Percentiles rank a stretch among this genome's conserved stretches.
Evolutionary conservation across 2,797 vertebrate genomes (phyloP).

Genomic region (Chelon auratus): DNA sequence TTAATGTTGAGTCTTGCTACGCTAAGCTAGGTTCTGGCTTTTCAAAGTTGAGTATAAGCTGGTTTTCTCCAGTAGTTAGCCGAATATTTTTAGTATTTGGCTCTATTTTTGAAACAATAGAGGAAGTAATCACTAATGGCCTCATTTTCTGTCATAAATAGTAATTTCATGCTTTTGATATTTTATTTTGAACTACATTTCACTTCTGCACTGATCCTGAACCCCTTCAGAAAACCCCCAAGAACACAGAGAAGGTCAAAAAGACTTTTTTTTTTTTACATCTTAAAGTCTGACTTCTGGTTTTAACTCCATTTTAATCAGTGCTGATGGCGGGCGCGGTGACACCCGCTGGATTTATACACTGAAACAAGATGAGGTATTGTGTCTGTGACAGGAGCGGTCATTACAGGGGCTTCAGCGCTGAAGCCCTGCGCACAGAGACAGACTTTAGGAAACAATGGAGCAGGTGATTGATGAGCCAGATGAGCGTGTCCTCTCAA

Average conservation of each 20-base stretch:
- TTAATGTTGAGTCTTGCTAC: no score
- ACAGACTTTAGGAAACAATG: constrained; percentile 76
- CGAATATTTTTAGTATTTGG: no score
- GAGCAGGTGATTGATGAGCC: constrained; percentile 82
- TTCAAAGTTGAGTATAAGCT: no score
- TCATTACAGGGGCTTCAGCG: constrained; percentile 59
- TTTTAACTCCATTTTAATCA: constrained; percentile 57
- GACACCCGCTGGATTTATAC: constrained; percentile 63
- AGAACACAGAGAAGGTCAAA: constrained; percentile 30
- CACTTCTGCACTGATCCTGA: constrained; percentile 25
- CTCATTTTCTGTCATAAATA: not conserved
- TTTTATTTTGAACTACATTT: constrained; percentile 12
- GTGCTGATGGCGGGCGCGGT: constrained; percentile 25
- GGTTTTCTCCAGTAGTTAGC: no score
- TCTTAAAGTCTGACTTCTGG: constrained; percentile 18
- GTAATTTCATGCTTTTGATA: not conserved
- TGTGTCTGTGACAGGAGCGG: constrained; percentile 66
- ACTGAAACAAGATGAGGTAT: constrained; percentile 63
- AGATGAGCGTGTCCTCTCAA: constrained; percentile 81
- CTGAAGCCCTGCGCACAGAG: constrained; percentile 35
- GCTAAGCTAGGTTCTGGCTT: no score
- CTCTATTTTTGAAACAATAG: not conserved
- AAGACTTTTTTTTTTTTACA: constrained; percentile 9
- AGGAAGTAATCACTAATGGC: not conserved
- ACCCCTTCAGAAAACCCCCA: constrained; percentile 27